Evolutionary conservation across 2,113 vertebrate genomes (phyloP).

Genomic region (Centrocercus urophasianus): DNA sequence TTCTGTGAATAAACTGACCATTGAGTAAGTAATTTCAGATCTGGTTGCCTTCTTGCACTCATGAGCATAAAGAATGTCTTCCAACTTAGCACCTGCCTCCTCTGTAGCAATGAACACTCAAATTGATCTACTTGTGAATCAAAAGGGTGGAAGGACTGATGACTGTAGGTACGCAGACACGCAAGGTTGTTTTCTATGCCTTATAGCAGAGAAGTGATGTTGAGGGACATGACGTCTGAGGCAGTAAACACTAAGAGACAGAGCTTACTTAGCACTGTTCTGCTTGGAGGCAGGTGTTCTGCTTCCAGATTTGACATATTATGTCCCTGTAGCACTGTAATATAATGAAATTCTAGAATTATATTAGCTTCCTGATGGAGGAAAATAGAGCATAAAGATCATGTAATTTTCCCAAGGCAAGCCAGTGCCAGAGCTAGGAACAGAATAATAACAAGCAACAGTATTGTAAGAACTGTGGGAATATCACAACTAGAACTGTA

Average conservation of each 20-base stretch:
- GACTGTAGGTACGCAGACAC: background rate
- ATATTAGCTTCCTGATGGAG: constrained; percentile 49
- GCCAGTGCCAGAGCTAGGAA: background rate
- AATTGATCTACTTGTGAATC: background rate
- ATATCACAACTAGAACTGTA: background rate
- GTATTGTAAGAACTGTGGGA: background rate
- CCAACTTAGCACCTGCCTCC: background rate
- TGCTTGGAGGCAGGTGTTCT: constrained; percentile 29
- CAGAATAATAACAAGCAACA: background rate
- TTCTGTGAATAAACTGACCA: background rate
- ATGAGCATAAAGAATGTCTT: background rate
- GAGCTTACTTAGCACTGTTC: background rate
- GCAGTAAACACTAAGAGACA: background rate
- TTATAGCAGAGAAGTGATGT: background rate
- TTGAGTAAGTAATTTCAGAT: background rate
- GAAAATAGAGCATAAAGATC: constrained; percentile 49
- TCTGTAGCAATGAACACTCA: background rate
- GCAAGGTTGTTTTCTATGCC: background rate
- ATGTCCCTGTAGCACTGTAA: constrained; percentile 4
- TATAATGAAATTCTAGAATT: constrained; percentile 37
- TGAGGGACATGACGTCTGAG: background rate
- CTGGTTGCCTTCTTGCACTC: background rate
- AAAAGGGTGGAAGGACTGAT: background rate
- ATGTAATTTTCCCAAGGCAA: constrained; percentile 17
- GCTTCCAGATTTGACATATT: constrained; percentile 40